Evolutionary conservation across 2,113 vertebrate genomes (phyloP).

Genomic region (Ranitomeya variabilis): DNA sequence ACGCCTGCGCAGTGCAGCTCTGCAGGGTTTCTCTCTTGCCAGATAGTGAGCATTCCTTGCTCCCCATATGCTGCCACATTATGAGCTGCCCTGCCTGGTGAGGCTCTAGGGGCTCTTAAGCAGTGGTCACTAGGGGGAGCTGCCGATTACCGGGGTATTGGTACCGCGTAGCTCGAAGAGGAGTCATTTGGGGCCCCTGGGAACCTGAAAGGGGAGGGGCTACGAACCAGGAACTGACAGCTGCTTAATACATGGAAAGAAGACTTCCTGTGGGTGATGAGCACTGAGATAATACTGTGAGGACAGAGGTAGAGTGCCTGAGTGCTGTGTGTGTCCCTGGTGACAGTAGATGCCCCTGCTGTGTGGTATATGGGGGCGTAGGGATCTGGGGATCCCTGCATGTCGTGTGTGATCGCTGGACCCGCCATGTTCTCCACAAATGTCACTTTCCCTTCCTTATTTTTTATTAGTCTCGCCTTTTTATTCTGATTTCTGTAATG

Average conservation of each 20-base stretch:
- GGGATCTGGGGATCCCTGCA: too few relatives aligned
- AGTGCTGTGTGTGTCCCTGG: not conserved
- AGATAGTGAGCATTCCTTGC: constrained; percentile 46
- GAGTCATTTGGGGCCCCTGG: constrained; percentile 41
- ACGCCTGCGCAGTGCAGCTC: constrained; percentile 45
- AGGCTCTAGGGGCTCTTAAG: not conserved
- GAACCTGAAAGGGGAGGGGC: constrained; percentile 51
- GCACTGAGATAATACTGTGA: not conserved
- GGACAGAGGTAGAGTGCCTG: constrained; percentile 11
- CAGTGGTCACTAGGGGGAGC: not conserved
- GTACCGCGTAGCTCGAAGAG: not conserved
- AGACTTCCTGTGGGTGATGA: constrained; percentile 48
- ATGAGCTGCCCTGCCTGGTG: constrained; percentile 27
- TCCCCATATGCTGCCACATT: constrained; percentile 29
- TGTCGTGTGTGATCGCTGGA: not conserved
- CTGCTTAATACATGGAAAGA: constrained; percentile 32
- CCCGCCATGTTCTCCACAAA: not conserved
- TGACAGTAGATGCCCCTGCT: too few relatives aligned
- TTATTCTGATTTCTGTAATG: too few relatives aligned
- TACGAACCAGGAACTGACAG: constrained; percentile 56
- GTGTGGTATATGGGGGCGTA: too few relatives aligned
- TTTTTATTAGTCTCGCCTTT: not conserved
- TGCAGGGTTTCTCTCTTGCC: constrained; percentile 52
- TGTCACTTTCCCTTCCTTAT: not conserved
- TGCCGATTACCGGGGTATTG: not conserved